Evolutionary conservation across 2,113 vertebrate genomes (phyloP).

Genomic region (Scortum barcoo): DNA sequence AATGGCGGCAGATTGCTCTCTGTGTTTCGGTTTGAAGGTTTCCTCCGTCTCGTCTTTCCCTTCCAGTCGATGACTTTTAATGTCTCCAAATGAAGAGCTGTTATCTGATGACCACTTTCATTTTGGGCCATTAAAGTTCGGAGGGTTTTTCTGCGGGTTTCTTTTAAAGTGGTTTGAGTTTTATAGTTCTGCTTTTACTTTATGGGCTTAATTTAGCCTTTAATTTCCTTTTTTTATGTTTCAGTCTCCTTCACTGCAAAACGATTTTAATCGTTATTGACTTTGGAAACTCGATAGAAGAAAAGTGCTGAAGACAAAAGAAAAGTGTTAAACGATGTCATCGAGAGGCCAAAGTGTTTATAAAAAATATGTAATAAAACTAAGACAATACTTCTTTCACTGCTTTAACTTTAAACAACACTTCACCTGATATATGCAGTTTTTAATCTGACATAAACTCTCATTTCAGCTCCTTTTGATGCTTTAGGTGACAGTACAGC

Average conservation of each 20-base stretch:
- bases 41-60: neutral
- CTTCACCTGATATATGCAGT: too few species aligned
- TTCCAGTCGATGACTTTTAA: conserved; percentile 16
- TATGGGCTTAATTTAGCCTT: conserved; percentile 25
- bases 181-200: conserved; percentile 34
- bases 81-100: conserved; percentile 12
- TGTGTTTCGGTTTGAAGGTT: neutral
- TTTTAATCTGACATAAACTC: too few species aligned
- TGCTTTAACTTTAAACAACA: too few species aligned
- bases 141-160: conserved; percentile 24
- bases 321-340: neutral
- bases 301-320: neutral
- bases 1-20: neutral
- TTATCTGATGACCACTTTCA: conserved; percentile 22
- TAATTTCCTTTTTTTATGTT: conserved; percentile 32
- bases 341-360: neutral
- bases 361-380: too few species aligned
- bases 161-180: conserved; percentile 30
- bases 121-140: conserved; percentile 29
- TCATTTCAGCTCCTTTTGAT: too few species aligned
- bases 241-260: conserved; percentile 11
- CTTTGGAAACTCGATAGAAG: neutral
- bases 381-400: too few species aligned
- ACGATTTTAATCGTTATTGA: conserved; percentile 1
- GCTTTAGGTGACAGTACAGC: too few species aligned